phyloP scores from a whole-genome alignment of 2,888 invertebrate species.

The Seladonia tumulorum region DNA sequence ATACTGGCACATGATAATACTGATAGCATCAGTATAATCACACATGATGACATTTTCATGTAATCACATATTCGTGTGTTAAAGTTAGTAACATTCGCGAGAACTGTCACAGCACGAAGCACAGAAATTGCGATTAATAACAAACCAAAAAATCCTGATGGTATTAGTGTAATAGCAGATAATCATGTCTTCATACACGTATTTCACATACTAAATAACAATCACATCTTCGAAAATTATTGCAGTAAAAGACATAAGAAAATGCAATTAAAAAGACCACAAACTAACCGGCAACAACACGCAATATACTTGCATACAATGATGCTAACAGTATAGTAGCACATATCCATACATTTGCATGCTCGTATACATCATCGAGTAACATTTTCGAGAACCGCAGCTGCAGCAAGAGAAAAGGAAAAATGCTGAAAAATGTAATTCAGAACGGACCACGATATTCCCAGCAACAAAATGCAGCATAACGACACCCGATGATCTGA shows the following conservation, averaged over 20 bases:
- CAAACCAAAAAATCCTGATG: no score
- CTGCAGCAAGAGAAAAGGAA: not conserved
- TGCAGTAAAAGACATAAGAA: not conserved
- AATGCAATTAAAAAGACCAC: not conserved
- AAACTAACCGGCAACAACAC: not conserved
- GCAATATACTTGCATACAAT: not conserved
- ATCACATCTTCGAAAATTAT: not conserved
- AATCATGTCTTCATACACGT: no score
- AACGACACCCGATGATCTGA: not conserved
- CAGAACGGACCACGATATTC: not conserved
- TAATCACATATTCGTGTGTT: no score
- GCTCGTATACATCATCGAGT: not conserved
- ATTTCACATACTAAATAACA: not conserved
- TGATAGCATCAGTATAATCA: no score
- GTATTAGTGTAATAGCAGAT: no score
- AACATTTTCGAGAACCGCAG: not conserved
- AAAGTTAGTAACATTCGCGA: no score
- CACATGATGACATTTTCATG: no score
- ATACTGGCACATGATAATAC: no score
- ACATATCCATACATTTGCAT: not conserved
- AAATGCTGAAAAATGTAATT: not conserved
- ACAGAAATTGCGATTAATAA: no score
- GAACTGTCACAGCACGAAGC: no score
- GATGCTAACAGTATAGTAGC: not conserved
- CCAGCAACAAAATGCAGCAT: not conserved